Conservation (phyloP, 2,888 invertebrate species). For the Camponotus fellah region DNA sequence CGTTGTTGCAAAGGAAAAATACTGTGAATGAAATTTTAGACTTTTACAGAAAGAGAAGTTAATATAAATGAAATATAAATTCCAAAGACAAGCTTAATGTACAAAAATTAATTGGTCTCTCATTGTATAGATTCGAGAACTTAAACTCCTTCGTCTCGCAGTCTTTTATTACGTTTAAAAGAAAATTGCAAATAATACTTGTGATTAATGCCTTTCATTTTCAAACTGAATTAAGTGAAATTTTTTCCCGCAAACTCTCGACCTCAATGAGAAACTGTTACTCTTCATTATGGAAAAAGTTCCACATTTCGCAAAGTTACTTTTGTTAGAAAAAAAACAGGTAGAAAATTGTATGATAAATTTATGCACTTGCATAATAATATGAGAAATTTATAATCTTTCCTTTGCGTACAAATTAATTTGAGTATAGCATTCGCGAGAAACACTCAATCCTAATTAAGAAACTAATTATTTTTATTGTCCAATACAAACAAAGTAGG, state of each 20-base stretch:
- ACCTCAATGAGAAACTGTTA: constrained; percentile 8
- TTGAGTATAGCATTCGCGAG: neutral
- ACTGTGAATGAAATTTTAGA: constrained; percentile 11
- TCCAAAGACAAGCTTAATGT: neutral
- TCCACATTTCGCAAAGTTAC: neutral
- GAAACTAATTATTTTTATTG: too few species aligned
- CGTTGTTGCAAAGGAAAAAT: constrained; percentile 3
- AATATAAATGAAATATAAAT: neutral
- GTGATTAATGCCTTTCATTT: constrained; percentile 30
- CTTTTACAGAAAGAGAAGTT: neutral
- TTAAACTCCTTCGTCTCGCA: neutral
- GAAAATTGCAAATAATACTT: neutral
- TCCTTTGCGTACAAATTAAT: neutral
- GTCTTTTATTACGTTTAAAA: neutral
- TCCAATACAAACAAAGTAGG: neutral
- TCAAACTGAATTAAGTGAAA: neutral
- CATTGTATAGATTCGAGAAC: neutral
- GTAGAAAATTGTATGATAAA: neutral
- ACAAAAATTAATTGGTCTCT: neutral
- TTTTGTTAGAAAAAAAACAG: neutral
- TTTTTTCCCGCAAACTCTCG: neutral
- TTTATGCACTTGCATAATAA: neutral
- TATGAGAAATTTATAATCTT: neutral
- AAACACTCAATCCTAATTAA: neutral
- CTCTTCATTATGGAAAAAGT: constrained; percentile 3